Conservation (phyloP, 2,797 vertebrate genomes). For the Ptychadena robeensis region DNA sequence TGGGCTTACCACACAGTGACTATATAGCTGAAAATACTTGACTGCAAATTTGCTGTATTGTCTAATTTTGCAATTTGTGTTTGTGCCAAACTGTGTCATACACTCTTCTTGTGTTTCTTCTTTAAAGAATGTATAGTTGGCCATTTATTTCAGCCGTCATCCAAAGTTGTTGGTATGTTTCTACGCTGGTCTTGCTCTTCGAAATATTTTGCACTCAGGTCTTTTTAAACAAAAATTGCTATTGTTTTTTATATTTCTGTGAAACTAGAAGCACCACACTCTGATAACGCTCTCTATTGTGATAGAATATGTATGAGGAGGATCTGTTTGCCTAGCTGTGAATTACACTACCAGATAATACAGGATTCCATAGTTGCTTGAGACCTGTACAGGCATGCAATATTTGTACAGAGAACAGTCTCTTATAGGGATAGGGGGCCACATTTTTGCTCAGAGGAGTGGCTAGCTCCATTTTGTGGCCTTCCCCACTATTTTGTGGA, state of each 20-base stretch:
- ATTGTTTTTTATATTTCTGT: background rate
- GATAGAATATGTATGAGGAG: background rate
- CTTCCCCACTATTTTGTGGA: too few species aligned
- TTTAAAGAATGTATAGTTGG: background rate
- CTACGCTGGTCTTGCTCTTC: background rate
- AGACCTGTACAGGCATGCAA: too few species aligned
- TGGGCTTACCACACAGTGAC: background rate
- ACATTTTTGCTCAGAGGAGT: too few species aligned
- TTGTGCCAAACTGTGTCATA: constrained; percentile 1
- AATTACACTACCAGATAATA: too few species aligned
- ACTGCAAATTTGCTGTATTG: background rate
- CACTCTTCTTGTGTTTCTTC: background rate
- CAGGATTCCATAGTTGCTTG: too few species aligned
- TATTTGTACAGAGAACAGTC: too few species aligned
- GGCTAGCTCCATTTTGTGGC: too few species aligned
- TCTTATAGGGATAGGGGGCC: too few species aligned
- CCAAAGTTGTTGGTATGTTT: constrained; percentile 2
- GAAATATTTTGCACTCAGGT: constrained; percentile 9
- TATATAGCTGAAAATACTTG: background rate
- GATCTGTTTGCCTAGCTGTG: background rate
- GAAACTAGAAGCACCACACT: background rate
- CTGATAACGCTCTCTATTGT: background rate
- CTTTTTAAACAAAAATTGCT: constrained; percentile 8
- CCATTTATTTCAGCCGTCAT: background rate
- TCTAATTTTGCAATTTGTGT: background rate